Evolutionary conservation across 64 coral and sea anemone species (phyloP), one percentile per base, ranked within the genome.

Genomic region (Cladopsammia gracilis): DNA sequence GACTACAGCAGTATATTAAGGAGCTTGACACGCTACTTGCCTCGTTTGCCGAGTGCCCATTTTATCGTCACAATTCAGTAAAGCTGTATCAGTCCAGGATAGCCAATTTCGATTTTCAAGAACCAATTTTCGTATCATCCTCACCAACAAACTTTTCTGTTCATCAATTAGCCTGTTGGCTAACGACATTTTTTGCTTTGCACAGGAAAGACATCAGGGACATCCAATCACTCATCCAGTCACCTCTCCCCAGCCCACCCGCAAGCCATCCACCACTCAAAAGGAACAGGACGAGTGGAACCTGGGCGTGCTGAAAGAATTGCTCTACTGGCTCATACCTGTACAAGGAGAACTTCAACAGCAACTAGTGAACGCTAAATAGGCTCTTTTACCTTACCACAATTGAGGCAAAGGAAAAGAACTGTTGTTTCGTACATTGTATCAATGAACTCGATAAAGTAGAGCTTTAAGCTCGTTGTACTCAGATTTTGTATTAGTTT

Each of bases 281-380:
- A 82, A 91, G n/a, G 50, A 83, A 60, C 76, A 72, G 65, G 77
- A 91, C 19, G 66, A 83, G 34, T 91, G 49, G 64, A 42, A 57
- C 16, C 51, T 91, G 64, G 75, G 47, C 25, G 56, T 83, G 16
- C 13, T 73, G 3, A 91, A 91, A 46, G 89, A 83, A 49, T 52
- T 91, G 5, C 9, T 82, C 1, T 25, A 68, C 0, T 70, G 77
- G 48, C 66, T 91, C 3, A 23, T 91, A 9, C 49, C 76, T 12
- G 15, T 91, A 11, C 46, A 61, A 58, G 80, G 3, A 18, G 25
- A 79, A 54, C 42, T 45, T 48, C 23, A 25, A 9, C 52, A 51
- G 20, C 6, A 58, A 14, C 49, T 25, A 10, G 71, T 1, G 10
- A 54, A 34, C 43, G 18, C 49, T 25, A 52, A 73, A 82, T 46